These are phyloP conservation scores for Heliconius eleuchia DNA, from an alignment of 1,140 invertebrate genomes.

Conservation along the genomic window DNA sequence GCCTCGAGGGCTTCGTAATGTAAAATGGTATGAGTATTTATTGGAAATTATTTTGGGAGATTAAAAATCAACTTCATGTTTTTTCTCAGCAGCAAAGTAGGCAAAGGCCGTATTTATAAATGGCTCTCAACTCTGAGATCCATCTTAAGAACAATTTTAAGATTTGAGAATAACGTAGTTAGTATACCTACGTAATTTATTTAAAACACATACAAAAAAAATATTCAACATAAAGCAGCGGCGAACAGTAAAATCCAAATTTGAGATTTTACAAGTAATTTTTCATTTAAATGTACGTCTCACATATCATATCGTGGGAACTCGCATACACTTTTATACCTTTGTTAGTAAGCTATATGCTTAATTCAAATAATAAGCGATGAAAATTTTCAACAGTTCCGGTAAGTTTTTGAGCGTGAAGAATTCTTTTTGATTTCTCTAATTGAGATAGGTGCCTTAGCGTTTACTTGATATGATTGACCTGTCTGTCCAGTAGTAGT, in stretches of 20 bases:
- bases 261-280: not conserved
- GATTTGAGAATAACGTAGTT: too few species aligned
- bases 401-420: constrained; percentile 10
- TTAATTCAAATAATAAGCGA: constrained; percentile 13
- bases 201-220: not conserved
- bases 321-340: not conserved
- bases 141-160: too few species aligned
- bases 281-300: constrained; percentile 11
- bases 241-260: not conserved
- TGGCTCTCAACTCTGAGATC: too few species aligned
- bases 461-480: not conserved
- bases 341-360: constrained; percentile 4
- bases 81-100: too few species aligned
- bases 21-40: too few species aligned
- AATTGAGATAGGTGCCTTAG: not conserved
- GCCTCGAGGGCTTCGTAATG: too few species aligned
- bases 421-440: constrained; percentile 12
- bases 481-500: not conserved
- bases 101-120: too few species aligned
- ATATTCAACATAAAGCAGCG: not conserved
- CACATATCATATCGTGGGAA: not conserved
- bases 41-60: too few species aligned
- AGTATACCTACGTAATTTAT: not conserved
- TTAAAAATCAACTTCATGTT: too few species aligned
- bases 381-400: constrained; percentile 17